Conservation (phyloP, 2,797 vertebrate genomes). For the Capromys pilorides region DNA sequence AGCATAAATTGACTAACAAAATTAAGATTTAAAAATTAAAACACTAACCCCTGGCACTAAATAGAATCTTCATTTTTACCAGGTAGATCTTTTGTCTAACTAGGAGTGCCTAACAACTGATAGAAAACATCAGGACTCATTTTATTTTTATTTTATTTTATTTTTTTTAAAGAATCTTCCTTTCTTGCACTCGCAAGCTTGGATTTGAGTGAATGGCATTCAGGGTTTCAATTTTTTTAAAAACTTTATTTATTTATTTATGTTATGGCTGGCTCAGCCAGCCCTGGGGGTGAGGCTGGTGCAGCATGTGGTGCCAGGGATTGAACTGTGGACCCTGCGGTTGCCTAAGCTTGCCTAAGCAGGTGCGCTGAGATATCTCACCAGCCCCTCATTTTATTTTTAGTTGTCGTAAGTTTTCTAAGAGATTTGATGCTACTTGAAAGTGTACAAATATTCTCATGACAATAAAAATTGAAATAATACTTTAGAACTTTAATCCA, state of each 20-base stretch:
- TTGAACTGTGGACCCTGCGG: no score
- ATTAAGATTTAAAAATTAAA: neutral
- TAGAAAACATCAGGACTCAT: neutral
- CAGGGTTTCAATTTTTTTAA: no score
- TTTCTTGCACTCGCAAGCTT: no score
- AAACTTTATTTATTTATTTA: no score
- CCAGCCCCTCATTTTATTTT: conserved; percentile 15
- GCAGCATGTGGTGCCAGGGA: no score
- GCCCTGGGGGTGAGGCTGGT: no score
- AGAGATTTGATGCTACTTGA: neutral
- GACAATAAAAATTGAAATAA: conserved; percentile 21
- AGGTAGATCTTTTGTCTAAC: neutral
- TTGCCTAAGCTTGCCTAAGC: no score
- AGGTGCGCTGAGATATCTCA: no score
- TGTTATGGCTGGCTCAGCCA: no score
- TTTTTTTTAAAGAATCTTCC: no score
- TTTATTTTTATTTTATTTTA: no score
- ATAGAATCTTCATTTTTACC: neutral
- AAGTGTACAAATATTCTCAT: neutral
- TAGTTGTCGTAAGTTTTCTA: neutral
- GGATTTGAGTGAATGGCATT: no score
- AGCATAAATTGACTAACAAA: neutral
- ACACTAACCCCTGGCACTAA: neutral
- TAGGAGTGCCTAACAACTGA: neutral
- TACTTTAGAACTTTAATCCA: conserved; percentile 16